A percentile compares a stretch with the other conserved stretches of the same genome.
phyloP scores from a whole-genome alignment of 2,888 invertebrate genomes.

The Bedellia somnulentella region DNA sequence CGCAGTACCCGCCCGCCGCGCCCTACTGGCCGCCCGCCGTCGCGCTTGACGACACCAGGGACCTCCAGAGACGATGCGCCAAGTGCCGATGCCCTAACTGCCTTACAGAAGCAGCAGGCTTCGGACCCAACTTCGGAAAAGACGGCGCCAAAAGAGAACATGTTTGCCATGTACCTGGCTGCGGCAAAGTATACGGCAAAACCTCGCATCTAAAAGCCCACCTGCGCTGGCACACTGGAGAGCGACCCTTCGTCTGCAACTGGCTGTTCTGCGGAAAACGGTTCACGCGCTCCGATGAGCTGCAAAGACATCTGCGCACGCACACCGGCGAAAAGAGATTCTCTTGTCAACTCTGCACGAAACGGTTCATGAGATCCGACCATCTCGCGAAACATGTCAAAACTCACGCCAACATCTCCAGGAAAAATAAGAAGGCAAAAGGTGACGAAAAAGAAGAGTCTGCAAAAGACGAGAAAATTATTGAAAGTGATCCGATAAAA shows the following conservation, averaged over 20 bases:
- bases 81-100: constrained; percentile 83
- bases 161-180: constrained; percentile 85
- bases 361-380: constrained; percentile 90
- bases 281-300: constrained; percentile 89
- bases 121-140: constrained; percentile 73
- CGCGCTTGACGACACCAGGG: constrained; percentile 44
- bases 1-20: constrained; percentile 50
- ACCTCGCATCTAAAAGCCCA: constrained; percentile 93
- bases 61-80: constrained; percentile 70
- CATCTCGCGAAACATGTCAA: constrained; percentile 92
- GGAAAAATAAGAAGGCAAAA: constrained; percentile 43
- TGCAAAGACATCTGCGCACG: constrained; percentile 85
- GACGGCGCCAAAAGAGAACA: constrained; percentile 78
- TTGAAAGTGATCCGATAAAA: constrained; percentile 5
- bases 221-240: constrained; percentile 91
- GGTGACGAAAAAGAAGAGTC: constrained; percentile 33
- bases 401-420: constrained; percentile 73
- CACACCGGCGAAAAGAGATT: constrained; percentile 91
- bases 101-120: constrained; percentile 75
- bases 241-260: constrained; percentile 86
- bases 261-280: constrained; percentile 89
- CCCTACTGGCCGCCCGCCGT: constrained; percentile 49
- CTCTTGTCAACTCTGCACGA: constrained; percentile 82
- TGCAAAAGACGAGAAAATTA: constrained; percentile 15
- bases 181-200: constrained; percentile 87